phyloP scores from a whole-genome alignment of 2,888 invertebrate species.

The Leucoma salicis region DNA sequence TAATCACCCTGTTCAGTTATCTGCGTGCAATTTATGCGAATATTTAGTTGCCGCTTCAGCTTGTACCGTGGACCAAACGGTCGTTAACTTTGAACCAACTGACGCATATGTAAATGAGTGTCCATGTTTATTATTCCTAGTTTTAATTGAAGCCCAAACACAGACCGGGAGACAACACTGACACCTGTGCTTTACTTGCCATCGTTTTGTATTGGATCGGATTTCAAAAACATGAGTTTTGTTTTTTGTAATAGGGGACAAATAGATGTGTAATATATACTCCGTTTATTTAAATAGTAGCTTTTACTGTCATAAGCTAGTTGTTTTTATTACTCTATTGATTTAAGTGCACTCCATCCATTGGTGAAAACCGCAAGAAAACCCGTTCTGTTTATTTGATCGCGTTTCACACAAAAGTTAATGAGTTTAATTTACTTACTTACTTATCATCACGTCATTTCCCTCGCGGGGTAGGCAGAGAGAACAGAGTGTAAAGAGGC shows the following conservation, averaged over 20 bases:
- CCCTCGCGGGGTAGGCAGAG: no score
- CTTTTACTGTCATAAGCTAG: no score
- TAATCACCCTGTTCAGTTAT: no score
- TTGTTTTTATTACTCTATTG: no score
- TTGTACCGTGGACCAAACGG: slow-evolving; percentile 29
- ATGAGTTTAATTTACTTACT: no score
- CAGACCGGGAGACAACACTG: slow-evolving; percentile 46
- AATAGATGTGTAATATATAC: background rate
- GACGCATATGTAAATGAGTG: slow-evolving; percentile 59
- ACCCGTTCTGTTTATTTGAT: no score
- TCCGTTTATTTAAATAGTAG: background rate
- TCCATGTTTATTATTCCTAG: slow-evolving; percentile 62
- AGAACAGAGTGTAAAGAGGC: no score
- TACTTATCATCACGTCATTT: no score
- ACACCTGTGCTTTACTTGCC: slow-evolving; percentile 47
- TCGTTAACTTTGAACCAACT: slow-evolving; percentile 56
- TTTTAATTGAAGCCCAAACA: slow-evolving; percentile 63
- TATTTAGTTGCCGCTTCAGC: slow-evolving; percentile 10
- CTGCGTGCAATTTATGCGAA: background rate
- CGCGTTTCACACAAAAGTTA: no score
- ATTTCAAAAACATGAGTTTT: slow-evolving; percentile 18
- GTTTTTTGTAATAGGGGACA: slow-evolving; percentile 5
- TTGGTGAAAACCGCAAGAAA: no score
- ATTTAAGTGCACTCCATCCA: no score
- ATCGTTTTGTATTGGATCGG: slow-evolving; percentile 25